Percentiles rank a stretch among this genome's conserved stretches.
These are phyloP conservation scores for Catajapyx aquilonaris DNA, from an alignment of 1,140 invertebrate genomes.

Conservation along the genomic window DNA sequence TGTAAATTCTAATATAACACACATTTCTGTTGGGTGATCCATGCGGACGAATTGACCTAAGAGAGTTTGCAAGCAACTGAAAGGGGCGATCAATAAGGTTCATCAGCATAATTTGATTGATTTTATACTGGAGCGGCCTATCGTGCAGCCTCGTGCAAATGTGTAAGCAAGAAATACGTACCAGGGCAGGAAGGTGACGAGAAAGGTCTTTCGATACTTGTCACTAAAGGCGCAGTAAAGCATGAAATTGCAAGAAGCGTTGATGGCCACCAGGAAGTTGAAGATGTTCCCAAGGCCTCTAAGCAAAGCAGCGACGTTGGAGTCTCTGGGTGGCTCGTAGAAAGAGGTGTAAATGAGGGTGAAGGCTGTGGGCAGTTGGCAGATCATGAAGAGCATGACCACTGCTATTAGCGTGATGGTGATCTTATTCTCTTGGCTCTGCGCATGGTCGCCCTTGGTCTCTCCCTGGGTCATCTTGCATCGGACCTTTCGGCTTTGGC, in stretches of 20 bases:
- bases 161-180: too few relatives aligned
- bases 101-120: too few relatives aligned
- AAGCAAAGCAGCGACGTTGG: slow-evolving; percentile 22
- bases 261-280: slow-evolving; percentile 45
- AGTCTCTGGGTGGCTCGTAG: slow-evolving; percentile 19
- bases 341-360: slow-evolving; percentile 28
- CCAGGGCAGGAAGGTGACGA: slow-evolving; percentile 33
- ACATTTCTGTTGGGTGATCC: too few relatives aligned
- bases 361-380: slow-evolving; percentile 42
- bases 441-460: slow-evolving; percentile 14
- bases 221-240: slow-evolving; percentile 55
- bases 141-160: too few relatives aligned
- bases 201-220: slow-evolving; percentile 49
- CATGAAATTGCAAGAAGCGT: slow-evolving; percentile 51
- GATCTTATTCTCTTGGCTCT: slow-evolving; percentile 41
- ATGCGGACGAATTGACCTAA: too few relatives aligned
- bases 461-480: slow-evolving; percentile 30
- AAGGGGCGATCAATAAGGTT: too few relatives aligned
- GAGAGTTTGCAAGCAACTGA: too few relatives aligned
- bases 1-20: too few relatives aligned
- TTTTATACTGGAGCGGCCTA: too few relatives aligned
- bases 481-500: slow-evolving; percentile 28
- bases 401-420: slow-evolving; percentile 53
- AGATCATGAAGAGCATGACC: slow-evolving; percentile 47
- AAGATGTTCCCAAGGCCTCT: slow-evolving; percentile 42